Percentiles rank a stretch among this genome's conserved stretches.
These are phyloP conservation scores for Azorinus chamasolen DNA, from an alignment of 2,888 invertebrate genomes.

Conservation along the genomic window DNA sequence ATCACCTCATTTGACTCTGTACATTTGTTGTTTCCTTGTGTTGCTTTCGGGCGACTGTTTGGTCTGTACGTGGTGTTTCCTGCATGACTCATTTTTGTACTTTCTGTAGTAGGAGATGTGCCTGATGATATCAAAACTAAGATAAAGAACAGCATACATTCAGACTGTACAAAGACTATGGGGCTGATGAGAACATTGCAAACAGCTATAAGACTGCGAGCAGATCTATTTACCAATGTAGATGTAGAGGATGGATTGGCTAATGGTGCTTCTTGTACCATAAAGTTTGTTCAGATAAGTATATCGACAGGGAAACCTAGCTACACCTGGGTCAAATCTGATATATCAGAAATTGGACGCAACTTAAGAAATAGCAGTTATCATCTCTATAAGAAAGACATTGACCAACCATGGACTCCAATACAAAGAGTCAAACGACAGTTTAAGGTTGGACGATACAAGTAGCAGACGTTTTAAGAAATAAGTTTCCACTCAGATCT, in stretches of 20 bases:
- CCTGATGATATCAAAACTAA: slow-evolving; percentile 15
- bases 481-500: slow-evolving; percentile 40
- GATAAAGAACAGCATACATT: slow-evolving; percentile 2
- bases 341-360: not conserved
- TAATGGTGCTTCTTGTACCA: slow-evolving; percentile 37
- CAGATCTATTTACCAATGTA: slow-evolving; percentile 30
- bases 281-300: slow-evolving; percentile 7
- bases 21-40: no score
- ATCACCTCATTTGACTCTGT: not conserved
- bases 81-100: no score
- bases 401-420: slow-evolving; percentile 18
- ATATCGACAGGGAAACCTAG: not conserved
- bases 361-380: slow-evolving; percentile 2
- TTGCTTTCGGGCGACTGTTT: no score
- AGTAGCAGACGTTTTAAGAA: slow-evolving; percentile 24
- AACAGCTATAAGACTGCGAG: slow-evolving; percentile 25
- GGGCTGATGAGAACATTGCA: not conserved
- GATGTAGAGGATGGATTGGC: slow-evolving; percentile 49
- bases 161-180: slow-evolving; percentile 12
- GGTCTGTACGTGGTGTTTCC: no score
- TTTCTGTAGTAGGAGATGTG: slow-evolving; percentile 38
- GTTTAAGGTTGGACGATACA: slow-evolving; percentile 41
- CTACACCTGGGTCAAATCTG: slow-evolving; percentile 6
- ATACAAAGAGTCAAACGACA: slow-evolving; percentile 29
- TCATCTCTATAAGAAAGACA: slow-evolving; percentile 9